These are phyloP conservation scores for Petrolisthes manimaculis DNA, from an alignment of 2,888 invertebrate genomes.

Conservation along the genomic window DNA sequence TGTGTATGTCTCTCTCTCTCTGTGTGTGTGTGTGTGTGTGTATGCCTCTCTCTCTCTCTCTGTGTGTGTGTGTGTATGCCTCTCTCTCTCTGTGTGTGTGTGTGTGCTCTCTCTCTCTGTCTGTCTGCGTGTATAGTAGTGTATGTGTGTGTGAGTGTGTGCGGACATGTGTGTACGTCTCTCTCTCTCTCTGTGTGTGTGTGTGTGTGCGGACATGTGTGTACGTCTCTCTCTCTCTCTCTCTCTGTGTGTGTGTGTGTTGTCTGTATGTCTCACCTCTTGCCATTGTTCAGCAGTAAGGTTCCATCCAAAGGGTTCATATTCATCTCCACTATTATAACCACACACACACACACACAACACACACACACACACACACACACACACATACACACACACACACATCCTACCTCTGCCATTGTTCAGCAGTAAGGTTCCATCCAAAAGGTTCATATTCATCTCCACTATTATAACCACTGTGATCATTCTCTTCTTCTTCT, in stretches of 20 bases:
- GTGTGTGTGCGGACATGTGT: too few species aligned
- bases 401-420: slow-evolving; percentile 64
- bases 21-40: neutral
- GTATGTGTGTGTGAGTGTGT: too few species aligned
- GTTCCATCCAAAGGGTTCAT: slow-evolving; percentile 65
- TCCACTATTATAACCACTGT: slow-evolving; percentile 66
- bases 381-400: neutral
- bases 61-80: too few species aligned
- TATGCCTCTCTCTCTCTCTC: too few species aligned
- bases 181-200: too few species aligned
- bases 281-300: slow-evolving; percentile 66
- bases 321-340: slow-evolving; percentile 66
- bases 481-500: slow-evolving; percentile 56
- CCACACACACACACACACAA: slow-evolving; percentile 29
- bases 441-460: slow-evolving; percentile 65
- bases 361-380: neutral
- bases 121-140: neutral
- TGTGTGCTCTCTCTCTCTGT: neutral
- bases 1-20: too few species aligned
- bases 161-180: too few species aligned
- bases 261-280: slow-evolving; percentile 44
- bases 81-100: too few species aligned
- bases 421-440: slow-evolving; percentile 65
- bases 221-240: too few species aligned
- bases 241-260: neutral